Conservation (phyloP, 2,888 invertebrate genomes). For the Andrena camellia region DNA sequence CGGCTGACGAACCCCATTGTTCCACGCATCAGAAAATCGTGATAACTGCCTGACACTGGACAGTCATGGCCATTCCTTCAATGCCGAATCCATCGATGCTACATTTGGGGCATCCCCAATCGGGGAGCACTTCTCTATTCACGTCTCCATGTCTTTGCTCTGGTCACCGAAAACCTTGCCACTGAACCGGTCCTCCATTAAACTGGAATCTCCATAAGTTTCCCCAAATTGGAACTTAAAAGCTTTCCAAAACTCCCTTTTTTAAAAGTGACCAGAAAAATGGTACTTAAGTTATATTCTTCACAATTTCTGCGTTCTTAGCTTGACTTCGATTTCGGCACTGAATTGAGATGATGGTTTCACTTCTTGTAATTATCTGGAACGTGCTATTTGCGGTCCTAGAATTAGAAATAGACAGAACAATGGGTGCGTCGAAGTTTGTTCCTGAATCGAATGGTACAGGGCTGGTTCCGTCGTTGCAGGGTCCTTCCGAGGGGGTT, state of each 20-base stretch:
- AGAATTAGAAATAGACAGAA: conserved; percentile 18
- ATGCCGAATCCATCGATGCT: conserved; percentile 2
- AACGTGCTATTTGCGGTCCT: no score
- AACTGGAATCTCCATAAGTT: background rate
- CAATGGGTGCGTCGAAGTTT: conserved; percentile 31
- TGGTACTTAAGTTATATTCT: no score
- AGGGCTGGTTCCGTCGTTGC: background rate
- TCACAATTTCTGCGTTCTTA: no score
- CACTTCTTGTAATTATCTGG: no score
- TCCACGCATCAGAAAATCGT: conserved; percentile 16
- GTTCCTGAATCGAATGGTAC: conserved; percentile 50
- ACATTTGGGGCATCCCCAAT: background rate
- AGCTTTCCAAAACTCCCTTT: background rate
- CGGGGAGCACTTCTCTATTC: no score
- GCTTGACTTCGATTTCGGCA: no score
- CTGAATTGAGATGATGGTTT: no score
- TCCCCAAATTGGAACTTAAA: background rate
- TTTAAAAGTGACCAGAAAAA: no score
- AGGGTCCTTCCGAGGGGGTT: conserved; percentile 11
- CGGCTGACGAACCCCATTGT: conserved; percentile 48
- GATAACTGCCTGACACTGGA: conserved; percentile 16
- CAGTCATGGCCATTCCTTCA: background rate
- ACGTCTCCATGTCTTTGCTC: no score
- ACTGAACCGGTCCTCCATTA: no score
- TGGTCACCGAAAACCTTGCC: no score